phyloP scores from a whole-genome alignment of 2,113 vertebrate genomes.

The Ciconia maguari region DNA sequence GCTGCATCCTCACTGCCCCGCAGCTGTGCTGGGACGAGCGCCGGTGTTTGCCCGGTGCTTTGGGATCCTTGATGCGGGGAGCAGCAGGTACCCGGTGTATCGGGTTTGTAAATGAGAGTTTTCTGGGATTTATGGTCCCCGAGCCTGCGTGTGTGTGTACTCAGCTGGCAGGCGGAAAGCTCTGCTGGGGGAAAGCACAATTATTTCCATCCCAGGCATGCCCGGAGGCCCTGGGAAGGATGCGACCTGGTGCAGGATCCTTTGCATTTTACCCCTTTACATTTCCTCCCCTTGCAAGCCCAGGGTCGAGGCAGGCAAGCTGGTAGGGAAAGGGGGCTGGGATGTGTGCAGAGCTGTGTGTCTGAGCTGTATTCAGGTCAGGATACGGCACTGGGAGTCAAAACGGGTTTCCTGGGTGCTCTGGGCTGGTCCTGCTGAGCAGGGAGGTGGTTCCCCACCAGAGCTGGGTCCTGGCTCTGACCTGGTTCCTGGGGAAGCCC shows the following conservation, averaged over 20 bases:
- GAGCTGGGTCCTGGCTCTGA: neutral
- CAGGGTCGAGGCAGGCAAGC: rapidly evolving
- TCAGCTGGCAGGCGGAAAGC: neutral
- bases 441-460: neutral
- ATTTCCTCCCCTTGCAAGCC: neutral
- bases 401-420: neutral
- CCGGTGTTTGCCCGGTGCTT: rapidly evolving
- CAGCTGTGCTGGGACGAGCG: rapidly evolving
- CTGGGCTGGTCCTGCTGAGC: neutral
- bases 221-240: rapidly evolving
- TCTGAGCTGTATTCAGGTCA: neutral
- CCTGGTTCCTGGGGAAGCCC: neutral
- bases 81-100: rapidly evolving
- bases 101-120: neutral
- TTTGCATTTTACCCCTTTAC: neutral
- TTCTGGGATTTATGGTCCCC: neutral
- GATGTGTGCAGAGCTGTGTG: rapidly evolving
- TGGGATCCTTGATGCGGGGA: neutral
- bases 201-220: neutral
- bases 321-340: neutral
- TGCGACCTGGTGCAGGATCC: neutral
- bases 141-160: rapidly evolving
- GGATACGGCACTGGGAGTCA: neutral
- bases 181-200: neutral
- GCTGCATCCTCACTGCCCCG: neutral